phyloP scores from a whole-genome alignment of 1,140 invertebrate genomes.

The Atta colombica region DNA sequence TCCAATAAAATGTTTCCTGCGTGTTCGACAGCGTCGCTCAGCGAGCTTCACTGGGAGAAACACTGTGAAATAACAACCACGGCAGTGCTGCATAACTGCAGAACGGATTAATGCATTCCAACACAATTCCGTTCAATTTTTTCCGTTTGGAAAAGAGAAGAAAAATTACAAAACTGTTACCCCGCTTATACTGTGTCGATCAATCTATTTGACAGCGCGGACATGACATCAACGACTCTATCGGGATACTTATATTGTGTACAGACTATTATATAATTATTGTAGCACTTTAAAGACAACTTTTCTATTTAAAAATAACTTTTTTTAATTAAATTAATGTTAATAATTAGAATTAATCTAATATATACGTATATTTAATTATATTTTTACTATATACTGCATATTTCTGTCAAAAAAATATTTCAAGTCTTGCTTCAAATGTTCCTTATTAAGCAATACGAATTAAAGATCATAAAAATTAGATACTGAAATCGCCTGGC shows the following conservation, averaged over 20 bases:
- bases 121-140: conserved; percentile 41
- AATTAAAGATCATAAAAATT: background rate
- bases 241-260: background rate
- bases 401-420: conserved; percentile 6
- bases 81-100: conserved; percentile 28
- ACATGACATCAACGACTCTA: conserved; percentile 5
- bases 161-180: conserved; percentile 51
- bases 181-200: conserved; percentile 22
- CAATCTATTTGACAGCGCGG: conserved; percentile 12
- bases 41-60: conserved; percentile 23
- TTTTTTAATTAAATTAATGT: conserved; percentile 13
- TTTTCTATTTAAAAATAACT: background rate
- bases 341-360: background rate
- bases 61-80: conserved; percentile 42
- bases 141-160: conserved; percentile 25
- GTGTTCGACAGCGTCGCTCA: conserved; percentile 39
- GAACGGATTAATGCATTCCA: conserved; percentile 62
- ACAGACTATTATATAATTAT: background rate
- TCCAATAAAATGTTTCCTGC: conserved; percentile 54
- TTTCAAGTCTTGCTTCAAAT: background rate
- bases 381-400: background rate
- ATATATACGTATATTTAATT: background rate
- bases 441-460: background rate
- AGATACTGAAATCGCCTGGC: background rate
- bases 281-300: background rate